Base-by-base conservation (phyloP, 2,797 vertebrate genomes). In the Otus scops region DNA sequence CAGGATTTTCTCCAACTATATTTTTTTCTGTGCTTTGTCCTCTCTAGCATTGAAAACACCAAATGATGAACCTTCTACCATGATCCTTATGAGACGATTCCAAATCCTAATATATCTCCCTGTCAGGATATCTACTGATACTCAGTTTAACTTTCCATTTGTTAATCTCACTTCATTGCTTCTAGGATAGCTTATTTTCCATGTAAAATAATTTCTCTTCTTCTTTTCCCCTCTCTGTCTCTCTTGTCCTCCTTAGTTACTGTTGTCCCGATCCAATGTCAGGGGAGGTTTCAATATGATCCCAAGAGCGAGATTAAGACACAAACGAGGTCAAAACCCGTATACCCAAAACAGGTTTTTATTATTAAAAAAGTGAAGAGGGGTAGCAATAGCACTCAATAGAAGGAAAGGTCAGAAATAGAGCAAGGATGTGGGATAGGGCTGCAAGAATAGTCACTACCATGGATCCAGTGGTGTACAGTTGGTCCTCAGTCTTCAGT, bases 141-240 rank as follows among this genome's bases (percentile, higher is more conserved):
- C 48, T 80, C 65, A 78, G n/a, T 50, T 26, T 86, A 92, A 90
- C 23, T 84, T 94, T 92, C 39, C 27, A 43, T 91, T 94, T 92
- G 9, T 92, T 92, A 86, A 91, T 85, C 82, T 92, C 63, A 56
- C 26, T 22, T 81, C 65, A 85, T 88, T 89, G 75, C n/a, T 81
- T 91, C 24, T 71, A 77, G 23, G 27, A 53, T 85, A 89, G 10
- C 4, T 13, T 36, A 6, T 47, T 83, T 93, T 90, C 13, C n/a
- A 24, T 68, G 47, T 28, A n/a, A 61, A 84, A 91, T 65, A 68
- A n/a, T 79, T 69, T 68, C 0, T 69, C 7, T 73, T 70, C 11
- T 83, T 65, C 47, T 75, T 28, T 70, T 5, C 78, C 34, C 3
- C 9, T 39, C 51, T 53, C 14, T 54, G 6, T 45, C 9, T 18